Conservation (phyloP, 2,113 vertebrate genomes). For the Corynorhinus townsendii region DNA sequence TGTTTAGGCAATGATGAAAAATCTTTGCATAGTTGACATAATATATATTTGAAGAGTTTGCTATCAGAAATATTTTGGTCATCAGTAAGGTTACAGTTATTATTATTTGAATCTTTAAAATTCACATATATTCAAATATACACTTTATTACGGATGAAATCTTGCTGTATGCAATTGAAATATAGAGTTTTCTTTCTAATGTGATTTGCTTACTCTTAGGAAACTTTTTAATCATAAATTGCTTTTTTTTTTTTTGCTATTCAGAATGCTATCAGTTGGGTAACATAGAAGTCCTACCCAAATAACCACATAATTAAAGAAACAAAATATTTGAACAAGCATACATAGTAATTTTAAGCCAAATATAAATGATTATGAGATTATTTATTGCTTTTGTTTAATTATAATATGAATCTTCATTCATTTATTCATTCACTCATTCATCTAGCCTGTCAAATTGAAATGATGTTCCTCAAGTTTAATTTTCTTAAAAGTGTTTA, state of each 20-base stretch:
- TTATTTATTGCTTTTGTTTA: constrained; percentile 23
- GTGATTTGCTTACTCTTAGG: not conserved
- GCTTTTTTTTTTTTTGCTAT: not conserved
- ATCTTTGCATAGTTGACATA: not conserved
- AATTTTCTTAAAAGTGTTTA: not conserved
- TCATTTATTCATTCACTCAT: not conserved
- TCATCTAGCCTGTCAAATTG: not conserved
- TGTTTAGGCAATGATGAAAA: not conserved
- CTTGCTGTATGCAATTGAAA: not conserved
- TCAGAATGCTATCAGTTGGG: not conserved
- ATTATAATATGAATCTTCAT: not conserved
- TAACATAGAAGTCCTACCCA: not conserved
- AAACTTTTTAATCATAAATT: not conserved
- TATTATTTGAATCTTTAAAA: constrained; percentile 9
- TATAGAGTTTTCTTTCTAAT: not conserved
- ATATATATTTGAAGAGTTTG: not conserved
- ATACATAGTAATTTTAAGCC: not conserved
- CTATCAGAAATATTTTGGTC: not conserved
- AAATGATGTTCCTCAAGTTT: not conserved
- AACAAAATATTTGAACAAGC: constrained; percentile 9
- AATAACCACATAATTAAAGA: not conserved
- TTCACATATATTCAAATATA: not conserved
- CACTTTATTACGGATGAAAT: not conserved
- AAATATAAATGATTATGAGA: not conserved
- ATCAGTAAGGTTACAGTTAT: not conserved